Percentiles rank a stretch among this genome's conserved stretches.
These are phyloP conservation scores for Salminus brasiliensis DNA, from an alignment of 2,113 vertebrate species.

Conservation along the genomic window DNA sequence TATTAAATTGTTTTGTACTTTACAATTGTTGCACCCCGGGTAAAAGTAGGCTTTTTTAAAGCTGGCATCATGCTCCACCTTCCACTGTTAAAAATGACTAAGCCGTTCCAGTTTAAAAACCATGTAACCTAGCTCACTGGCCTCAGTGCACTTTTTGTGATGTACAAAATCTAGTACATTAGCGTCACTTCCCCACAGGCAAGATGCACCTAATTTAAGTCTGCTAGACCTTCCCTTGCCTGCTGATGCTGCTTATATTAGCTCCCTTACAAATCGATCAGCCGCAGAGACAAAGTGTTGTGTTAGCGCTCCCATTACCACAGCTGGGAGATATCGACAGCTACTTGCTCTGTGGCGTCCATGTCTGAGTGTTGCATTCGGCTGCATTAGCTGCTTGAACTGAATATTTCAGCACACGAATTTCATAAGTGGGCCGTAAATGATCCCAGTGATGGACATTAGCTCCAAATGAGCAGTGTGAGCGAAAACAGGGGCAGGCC, in stretches of 20 bases:
- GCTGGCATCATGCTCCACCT: too few species aligned
- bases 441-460: background rate
- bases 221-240: slow-evolving; percentile 36
- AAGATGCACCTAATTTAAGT: slow-evolving; percentile 55
- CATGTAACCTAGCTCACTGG: background rate
- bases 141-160: slow-evolving; percentile 49
- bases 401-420: background rate
- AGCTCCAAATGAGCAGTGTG: background rate
- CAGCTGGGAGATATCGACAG: slow-evolving; percentile 57
- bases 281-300: slow-evolving; percentile 52
- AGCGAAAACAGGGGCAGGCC: background rate
- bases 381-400: background rate
- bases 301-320: slow-evolving; percentile 55
- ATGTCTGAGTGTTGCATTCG: background rate
- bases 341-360: background rate
- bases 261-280: slow-evolving; percentile 52
- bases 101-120: too few species aligned
- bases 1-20: too few species aligned
- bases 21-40: too few species aligned
- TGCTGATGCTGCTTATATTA: slow-evolving; percentile 42
- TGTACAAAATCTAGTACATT: slow-evolving; percentile 59
- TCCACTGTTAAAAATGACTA: too few species aligned
- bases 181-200: slow-evolving; percentile 45
- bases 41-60: too few species aligned
- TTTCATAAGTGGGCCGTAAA: background rate